Evolutionary conservation across 2,888 invertebrate genomes (phyloP).

Genomic region (Psylliodes chrysocephalus): DNA sequence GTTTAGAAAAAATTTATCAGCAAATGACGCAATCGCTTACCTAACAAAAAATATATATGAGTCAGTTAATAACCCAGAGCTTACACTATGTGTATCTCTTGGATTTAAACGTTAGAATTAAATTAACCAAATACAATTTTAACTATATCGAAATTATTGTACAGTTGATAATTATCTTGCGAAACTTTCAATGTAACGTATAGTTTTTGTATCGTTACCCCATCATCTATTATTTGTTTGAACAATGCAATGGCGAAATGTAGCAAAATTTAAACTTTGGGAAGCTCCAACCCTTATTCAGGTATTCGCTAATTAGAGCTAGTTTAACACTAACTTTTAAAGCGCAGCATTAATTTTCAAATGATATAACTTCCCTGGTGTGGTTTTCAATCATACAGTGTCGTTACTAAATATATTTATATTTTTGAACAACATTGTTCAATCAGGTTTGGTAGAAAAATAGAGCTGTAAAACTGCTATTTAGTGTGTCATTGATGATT

Average conservation of each 20-base stretch:
- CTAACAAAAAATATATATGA: no score
- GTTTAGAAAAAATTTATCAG: no score
- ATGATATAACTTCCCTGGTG: constrained; percentile 10
- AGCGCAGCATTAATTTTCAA: neutral
- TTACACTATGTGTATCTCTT: no score
- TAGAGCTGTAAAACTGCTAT: no score
- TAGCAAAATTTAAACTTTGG: constrained; percentile 45
- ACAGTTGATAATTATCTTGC: neutral
- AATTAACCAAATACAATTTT: neutral
- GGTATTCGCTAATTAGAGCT: constrained; percentile 30
- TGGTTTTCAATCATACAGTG: no score
- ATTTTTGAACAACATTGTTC: no score
- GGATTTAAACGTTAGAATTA: no score
- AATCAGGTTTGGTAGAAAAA: no score
- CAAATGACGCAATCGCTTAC: no score
- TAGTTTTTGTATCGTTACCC: constrained; percentile 13
- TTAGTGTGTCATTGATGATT: no score
- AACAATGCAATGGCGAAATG: constrained; percentile 17
- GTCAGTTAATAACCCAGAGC: no score
- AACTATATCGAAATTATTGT: neutral
- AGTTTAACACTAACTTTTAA: constrained; percentile 9
- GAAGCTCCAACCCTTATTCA: constrained; percentile 26
- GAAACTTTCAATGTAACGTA: neutral
- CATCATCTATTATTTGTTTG: constrained; percentile 17
- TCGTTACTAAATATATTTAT: no score